Base-by-base conservation (phyloP, 2,888 invertebrate species). In the Campaea margaritaria region DNA sequence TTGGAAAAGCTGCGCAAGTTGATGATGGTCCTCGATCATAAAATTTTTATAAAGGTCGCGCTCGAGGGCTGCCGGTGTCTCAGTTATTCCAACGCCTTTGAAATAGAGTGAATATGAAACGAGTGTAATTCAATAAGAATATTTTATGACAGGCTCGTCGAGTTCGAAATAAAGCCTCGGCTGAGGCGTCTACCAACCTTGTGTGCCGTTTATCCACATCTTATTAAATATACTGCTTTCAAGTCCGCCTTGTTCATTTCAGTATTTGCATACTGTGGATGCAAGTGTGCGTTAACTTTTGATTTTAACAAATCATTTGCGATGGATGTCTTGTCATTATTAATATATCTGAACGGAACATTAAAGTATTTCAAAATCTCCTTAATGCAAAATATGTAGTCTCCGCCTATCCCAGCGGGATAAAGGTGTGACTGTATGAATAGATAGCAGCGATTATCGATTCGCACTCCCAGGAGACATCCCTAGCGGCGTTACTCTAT, bases 71-170 rank as follows among this genome's bases (percentile, higher is more conserved):
- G 53, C 39, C 59, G 36, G 45, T 36, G 13, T 50, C 50, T 55
- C 58, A 53, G 53, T 51, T 55, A 60, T 55, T 46, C 52, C 45
- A 50, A 60, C 59, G 43, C 39, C 55, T 55, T 55, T 51, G 46
- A 43, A 50, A 60, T 51, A 51, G 64, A 65, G 68, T 62, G 65
- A 68, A 68, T 66, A 64, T 64, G 66, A 61, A 66, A 64, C 49
- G 62, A 49, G 62, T 48, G 61, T 68, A 66, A 68, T 68, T 66
- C 68, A 68, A 68, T 68, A 59, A 64, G 66, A 68, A 68, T 68
- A 66, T 66, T 68, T 64, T 66, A 68, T 68, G 64, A 58, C 54
- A n/a, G 54, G 64, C 64, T 54, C 16, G 31, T 34, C 27, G 42
- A 47, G 13, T 3, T 13, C 27, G 38, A 12, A 39, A 44, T 28